phyloP scores from a whole-genome alignment of 2,113 vertebrate species.

The Spilogale gracilis region DNA sequence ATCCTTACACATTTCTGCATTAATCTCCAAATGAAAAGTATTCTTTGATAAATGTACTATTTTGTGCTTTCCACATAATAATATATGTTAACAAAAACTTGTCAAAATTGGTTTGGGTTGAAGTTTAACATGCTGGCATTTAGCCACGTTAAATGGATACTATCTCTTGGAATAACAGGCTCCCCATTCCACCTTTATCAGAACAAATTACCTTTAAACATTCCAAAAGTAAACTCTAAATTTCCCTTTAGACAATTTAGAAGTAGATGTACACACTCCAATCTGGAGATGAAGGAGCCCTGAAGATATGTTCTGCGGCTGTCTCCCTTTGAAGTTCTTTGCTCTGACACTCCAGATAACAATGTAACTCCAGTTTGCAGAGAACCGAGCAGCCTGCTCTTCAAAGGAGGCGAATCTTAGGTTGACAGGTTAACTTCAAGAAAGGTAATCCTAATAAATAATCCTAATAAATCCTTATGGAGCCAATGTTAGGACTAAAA shows the following conservation, averaged over 20 bases:
- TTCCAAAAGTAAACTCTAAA: constrained; percentile 63
- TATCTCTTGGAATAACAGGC: constrained; percentile 16
- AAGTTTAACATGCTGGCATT: constrained; percentile 32
- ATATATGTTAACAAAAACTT: constrained; percentile 20
- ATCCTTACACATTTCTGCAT: background rate
- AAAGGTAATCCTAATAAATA: constrained; percentile 66
- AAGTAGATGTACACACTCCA: background rate
- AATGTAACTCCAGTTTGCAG: constrained; percentile 26
- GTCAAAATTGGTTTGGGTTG: constrained; percentile 29
- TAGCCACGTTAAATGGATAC: background rate
- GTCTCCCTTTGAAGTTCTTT: constrained; percentile 65
- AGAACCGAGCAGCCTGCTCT: background rate
- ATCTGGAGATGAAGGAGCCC: constrained; percentile 62
- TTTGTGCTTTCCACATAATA: constrained; percentile 7
- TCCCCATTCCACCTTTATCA: constrained; percentile 64
- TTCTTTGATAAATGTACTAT: background rate
- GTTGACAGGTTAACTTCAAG: constrained; percentile 69
- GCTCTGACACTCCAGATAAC: constrained; percentile 67
- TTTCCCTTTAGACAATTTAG: constrained; percentile 55
- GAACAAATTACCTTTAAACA: constrained; percentile 66
- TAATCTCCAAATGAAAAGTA: constrained; percentile 37
- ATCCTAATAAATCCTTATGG: constrained; percentile 57
- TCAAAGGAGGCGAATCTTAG: constrained; percentile 23
- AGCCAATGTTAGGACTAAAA: constrained; percentile 14
- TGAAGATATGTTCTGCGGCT: constrained; percentile 54